These are phyloP conservation scores for Mormyrops attenuatus DNA, from an alignment of 2,797 vertebrate species.

Conservation along the genomic window DNA sequence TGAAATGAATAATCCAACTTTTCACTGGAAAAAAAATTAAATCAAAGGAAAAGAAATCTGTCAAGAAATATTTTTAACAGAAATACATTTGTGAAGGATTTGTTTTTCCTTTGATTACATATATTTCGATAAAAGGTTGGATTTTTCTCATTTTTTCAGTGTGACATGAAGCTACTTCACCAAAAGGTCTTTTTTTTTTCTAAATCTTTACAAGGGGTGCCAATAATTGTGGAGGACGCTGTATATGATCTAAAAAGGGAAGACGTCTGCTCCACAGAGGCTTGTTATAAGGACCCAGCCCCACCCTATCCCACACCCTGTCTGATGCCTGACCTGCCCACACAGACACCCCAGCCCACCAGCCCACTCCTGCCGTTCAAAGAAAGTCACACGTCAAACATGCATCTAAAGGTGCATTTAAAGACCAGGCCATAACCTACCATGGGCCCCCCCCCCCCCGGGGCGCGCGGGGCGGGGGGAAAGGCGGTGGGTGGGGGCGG, in stretches of 20 bases:
- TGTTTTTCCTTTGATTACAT: not conserved
- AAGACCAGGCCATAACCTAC: not conserved
- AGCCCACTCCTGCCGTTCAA: not conserved
- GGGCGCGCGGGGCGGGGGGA: too few species aligned
- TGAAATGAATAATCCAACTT: too few species aligned
- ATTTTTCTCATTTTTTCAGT: not conserved
- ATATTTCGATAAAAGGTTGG: not conserved
- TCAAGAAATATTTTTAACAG: not conserved
- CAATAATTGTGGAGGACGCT: not conserved
- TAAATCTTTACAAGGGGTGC: not conserved
- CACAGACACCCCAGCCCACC: not conserved
- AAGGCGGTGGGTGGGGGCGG: too few species aligned
- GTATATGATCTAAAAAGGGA: not conserved
- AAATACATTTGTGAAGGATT: not conserved
- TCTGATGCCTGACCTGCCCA: not conserved
- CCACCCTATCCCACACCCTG: not conserved
- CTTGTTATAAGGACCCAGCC: not conserved
- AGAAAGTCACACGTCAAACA: not conserved
- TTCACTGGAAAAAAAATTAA: not conserved
- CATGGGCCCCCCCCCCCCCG: not conserved
- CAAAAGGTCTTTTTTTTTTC: not conserved
- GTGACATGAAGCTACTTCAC: not conserved
- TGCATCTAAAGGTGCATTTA: not conserved
- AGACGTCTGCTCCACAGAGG: not conserved
- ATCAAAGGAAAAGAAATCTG: not conserved